Base-by-base conservation (phyloP, 2,888 invertebrate species). In the Polia nebulosa region DNA sequence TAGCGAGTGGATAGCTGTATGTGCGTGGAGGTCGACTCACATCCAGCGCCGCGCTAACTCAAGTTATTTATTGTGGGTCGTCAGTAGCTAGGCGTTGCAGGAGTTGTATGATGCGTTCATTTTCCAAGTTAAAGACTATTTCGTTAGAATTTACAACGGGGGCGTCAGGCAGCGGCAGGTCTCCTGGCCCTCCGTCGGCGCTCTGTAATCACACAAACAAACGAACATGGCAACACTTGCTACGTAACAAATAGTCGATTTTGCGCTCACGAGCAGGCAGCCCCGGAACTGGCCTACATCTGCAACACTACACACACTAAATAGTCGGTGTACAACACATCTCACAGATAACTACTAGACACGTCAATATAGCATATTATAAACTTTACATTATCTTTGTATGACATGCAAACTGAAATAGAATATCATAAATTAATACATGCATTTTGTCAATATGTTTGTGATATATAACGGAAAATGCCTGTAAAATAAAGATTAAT, bases 301-400 rank as follows among this genome's bases (percentile, higher is more conserved):
- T 95, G 95, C 90, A 95, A 95, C 93, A 95, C 95, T 95, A 95
- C 94, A 95, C 92, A 93, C 92, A 92, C 92, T 89, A 81, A 87
- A 91, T 85, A 91, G 76, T 65, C 34, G 58, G 63, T 66, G 59
- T 75, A 70, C 72, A 84, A 87, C 45, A 87, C 84, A 82, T 84
- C 80, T 86, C 83, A 77, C 77, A 87, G 74, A 74, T 72, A 81
- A 77, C 81, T 85, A 83, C 83, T 69, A 78, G 63, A 81, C 68
- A 81, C 64, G 41, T 75, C 65, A 75, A 77, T 60, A 75, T 68
- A 82, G 79, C 80, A 80, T 76, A 75, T 64, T 81, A 81, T 64
- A 71, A 36, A 41, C 20, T 61, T 72, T 73, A 74, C 61, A 81
- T 57, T 62, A 68, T 57, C 71, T 56, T 68, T 58, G 66, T 71